These are phyloP conservation scores for Plestiodon gilberti DNA, from an alignment of 2,113 vertebrate genomes.

Conservation along the genomic window DNA sequence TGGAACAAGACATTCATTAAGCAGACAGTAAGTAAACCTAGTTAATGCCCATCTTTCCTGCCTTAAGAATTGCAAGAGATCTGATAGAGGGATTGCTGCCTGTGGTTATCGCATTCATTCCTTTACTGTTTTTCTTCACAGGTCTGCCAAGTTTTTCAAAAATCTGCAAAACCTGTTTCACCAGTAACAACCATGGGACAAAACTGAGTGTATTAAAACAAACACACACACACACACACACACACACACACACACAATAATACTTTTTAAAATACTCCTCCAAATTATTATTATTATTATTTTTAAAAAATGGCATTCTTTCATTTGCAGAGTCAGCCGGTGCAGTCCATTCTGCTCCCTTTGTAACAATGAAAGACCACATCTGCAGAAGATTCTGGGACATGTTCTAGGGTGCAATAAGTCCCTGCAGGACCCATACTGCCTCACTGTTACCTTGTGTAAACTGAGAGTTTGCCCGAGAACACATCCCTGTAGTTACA, in stretches of 20 bases:
- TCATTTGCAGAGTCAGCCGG: neutral
- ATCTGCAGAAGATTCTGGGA: neutral
- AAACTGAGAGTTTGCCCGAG: neutral
- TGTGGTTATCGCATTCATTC: too few species aligned
- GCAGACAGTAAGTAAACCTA: neutral
- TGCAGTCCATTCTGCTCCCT: neutral
- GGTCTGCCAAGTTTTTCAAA: neutral
- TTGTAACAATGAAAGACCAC: neutral
- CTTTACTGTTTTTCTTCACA: neutral
- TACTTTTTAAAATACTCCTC: too few species aligned
- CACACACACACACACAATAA: neutral
- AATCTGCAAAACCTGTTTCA: neutral
- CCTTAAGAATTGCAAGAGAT: neutral
- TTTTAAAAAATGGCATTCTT: neutral
- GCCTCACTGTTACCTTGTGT: neutral
- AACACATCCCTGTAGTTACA: neutral
- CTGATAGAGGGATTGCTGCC: neutral
- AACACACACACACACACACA: too few species aligned
- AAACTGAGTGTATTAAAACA: too few species aligned
- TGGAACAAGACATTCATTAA: neutral
- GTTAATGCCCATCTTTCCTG: neutral
- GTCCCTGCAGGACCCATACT: neutral
- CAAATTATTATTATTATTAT: too few species aligned
- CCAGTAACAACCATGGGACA: neutral
- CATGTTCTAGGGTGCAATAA: neutral